Evolutionary conservation across 2,797 vertebrate species (phyloP), one percentile per base, ranked within the genome.

Genomic region (Clarias laeviceps): DNA sequence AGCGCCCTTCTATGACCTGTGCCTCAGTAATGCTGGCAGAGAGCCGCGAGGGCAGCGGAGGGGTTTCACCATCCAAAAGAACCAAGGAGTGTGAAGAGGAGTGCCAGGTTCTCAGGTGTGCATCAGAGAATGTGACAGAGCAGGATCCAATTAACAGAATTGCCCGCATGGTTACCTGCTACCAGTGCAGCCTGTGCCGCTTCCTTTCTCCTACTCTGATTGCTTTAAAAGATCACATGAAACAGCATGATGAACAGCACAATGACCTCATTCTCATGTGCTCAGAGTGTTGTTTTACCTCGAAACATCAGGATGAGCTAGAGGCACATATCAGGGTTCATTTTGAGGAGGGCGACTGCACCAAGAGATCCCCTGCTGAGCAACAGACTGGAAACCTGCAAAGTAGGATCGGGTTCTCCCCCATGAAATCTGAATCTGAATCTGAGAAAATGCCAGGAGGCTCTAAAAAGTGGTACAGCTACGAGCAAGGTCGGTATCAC

Each of bases 141-240:
- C 59, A 12, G 82, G 89, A 88, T 50, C 69, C 92, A 56, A 29
- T 59, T 9, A 62, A 74, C 72, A 61, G 81, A 74, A 32, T 93
- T 61, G 93, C 94, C 82, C 94, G 93, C 84, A 97, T 96, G 0
- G 94, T 96, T 70, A 97, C 96, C 0, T 98, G 96, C 88, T 99
- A 99, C 86, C 97, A 99, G 87, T 99, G 98, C 88, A 98, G 97
- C 91, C 94, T 99, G 6, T 99, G 98, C 85, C 96, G 96, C 69
- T 97, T 96, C 84, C 92, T 98, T 0, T 97, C 97, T 0, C 95
- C 97, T 1, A 96, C 96, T 0, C 96, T 99, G 76, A 86, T 93
- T 1, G 92, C 93, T 57, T 94, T 99, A 15, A 96, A 95, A 85
- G 96, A 97, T 81, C 98, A 99, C 80, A 91, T 99, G 84, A 96